A percentile compares a stretch with the other conserved stretches of the same genome.
Conservation (phyloP, 2,888 invertebrate genomes). For the Junonia oenone region DNA sequence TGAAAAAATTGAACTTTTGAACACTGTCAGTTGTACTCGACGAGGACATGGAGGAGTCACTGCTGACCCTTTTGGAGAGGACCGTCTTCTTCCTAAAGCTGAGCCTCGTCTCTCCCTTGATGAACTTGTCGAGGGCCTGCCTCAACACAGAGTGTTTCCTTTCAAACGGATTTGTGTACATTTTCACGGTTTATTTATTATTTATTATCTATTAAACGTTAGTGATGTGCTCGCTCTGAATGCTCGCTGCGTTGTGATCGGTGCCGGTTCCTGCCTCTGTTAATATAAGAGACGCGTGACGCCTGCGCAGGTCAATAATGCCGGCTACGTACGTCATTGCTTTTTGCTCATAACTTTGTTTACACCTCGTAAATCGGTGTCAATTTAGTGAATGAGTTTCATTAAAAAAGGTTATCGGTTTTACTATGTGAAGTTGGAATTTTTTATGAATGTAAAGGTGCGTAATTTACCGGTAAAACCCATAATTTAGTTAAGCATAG, state of each 20-base stretch:
- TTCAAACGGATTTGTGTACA: conserved; percentile 86
- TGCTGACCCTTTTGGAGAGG: conserved; percentile 43
- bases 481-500: too few species aligned
- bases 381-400: neutral
- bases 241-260: conserved; percentile 37
- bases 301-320: conserved; percentile 45
- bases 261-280: conserved; percentile 36
- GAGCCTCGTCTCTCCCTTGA: conserved; percentile 69
- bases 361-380: conserved; percentile 7
- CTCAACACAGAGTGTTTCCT: conserved; percentile 84
- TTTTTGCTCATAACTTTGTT: conserved; percentile 17
- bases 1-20: conserved; percentile 47
- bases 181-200: conserved; percentile 41
- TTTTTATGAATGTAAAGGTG: neutral
- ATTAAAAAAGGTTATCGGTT: neutral
- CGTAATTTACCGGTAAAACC: too few species aligned
- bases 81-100: conserved; percentile 59
- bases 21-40: conserved; percentile 44
- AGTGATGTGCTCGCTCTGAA: conserved; percentile 43
- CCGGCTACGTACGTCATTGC: conserved; percentile 19
- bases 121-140: conserved; percentile 82
- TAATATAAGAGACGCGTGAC: conserved; percentile 45
- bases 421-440: neutral
- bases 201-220: neutral
- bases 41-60: conserved; percentile 54